Percentiles rank a stretch among this genome's conserved stretches.
These are phyloP conservation scores for Oscheius sp. DNA, from an alignment of 2,888 invertebrate genomes.

Conservation along the genomic window DNA sequence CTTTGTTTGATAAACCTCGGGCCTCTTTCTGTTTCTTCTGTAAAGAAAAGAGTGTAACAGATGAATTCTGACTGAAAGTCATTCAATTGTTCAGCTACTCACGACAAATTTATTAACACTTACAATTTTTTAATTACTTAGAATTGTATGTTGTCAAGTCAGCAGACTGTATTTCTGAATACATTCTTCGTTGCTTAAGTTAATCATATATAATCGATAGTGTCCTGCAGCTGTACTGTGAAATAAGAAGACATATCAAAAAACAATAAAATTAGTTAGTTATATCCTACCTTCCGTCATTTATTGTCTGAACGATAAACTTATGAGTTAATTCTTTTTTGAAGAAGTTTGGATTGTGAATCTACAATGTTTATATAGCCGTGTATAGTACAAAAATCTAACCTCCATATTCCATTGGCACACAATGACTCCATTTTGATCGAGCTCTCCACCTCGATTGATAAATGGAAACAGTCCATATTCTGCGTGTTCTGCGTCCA, in stretches of 20 bases:
- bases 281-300: slow-evolving; percentile 2
- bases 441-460: background rate
- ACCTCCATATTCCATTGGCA: slow-evolving; percentile 21
- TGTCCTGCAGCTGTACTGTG: background rate
- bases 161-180: background rate
- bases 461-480: background rate
- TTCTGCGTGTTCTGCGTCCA: slow-evolving; percentile 18
- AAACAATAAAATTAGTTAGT: background rate
- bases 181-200: background rate
- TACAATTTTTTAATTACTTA: too few species aligned
- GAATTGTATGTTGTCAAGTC: too few species aligned
- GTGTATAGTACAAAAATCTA: background rate
- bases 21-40: too few species aligned
- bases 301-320: background rate
- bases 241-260: background rate
- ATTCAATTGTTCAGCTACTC: too few species aligned
- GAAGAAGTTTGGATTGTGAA: background rate
- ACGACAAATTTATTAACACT: too few species aligned
- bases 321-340: background rate
- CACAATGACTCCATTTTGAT: slow-evolving; percentile 9
- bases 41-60: too few species aligned
- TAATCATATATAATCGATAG: background rate
- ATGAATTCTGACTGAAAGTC: too few species aligned
- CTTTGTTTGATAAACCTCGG: too few species aligned
- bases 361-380: background rate